These are phyloP conservation scores for Bombus cullumanus DNA, from an alignment of 1,140 invertebrate genomes.

Conservation along the genomic window DNA sequence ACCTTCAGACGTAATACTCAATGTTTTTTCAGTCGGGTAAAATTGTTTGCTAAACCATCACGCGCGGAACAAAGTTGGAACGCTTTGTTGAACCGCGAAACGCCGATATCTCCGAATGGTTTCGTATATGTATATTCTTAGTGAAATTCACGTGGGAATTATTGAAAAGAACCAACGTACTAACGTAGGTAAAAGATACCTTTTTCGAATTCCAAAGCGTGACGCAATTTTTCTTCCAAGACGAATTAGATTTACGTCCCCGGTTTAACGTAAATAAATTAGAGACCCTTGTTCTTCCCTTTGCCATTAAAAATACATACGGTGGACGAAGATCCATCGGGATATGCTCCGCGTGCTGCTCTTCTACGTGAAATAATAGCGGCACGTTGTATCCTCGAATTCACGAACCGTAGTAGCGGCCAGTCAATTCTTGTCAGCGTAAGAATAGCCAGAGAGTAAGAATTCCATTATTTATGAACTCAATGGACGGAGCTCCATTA, in stretches of 20 bases:
- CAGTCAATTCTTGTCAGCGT: slow-evolving; percentile 29
- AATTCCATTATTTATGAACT: slow-evolving; percentile 61
- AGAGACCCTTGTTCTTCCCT: background rate
- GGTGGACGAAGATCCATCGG: background rate
- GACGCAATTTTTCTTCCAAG: background rate
- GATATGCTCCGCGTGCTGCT: background rate
- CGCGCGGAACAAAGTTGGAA: background rate
- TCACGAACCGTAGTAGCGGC: background rate
- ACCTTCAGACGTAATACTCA: background rate
- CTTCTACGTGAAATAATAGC: slow-evolving; percentile 35
- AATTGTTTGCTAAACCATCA: slow-evolving; percentile 22
- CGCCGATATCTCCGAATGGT: background rate
- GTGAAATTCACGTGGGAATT: background rate
- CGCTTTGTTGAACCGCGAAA: background rate
- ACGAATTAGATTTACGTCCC: background rate
- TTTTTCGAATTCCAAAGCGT: background rate
- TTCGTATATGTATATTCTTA: background rate
- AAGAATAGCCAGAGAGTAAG: slow-evolving; percentile 18
- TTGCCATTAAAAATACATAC: slow-evolving; percentile 22
- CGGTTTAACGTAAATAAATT: slow-evolving; percentile 7
- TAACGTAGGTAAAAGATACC: too few relatives aligned
- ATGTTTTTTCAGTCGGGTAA: slow-evolving; percentile 24
- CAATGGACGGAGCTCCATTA: slow-evolving; percentile 47
- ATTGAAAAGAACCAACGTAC: background rate
- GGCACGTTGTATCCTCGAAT: slow-evolving; percentile 27